These are phyloP conservation scores for Calliopum simillimum DNA, from an alignment of 2,888 invertebrate genomes.

Conservation along the genomic window DNA sequence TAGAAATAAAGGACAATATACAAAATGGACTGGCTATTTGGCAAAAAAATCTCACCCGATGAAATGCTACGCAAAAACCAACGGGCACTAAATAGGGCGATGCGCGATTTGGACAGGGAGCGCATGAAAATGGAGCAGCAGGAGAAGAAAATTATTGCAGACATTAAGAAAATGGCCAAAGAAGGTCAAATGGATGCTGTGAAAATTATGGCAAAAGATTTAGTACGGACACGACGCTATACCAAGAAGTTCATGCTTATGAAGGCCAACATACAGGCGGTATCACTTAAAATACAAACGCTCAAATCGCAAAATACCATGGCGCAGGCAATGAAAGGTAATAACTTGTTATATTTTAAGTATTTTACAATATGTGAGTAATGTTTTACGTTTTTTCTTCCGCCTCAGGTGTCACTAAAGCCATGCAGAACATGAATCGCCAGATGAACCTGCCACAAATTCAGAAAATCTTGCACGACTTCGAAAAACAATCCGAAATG, in stretches of 20 bases:
- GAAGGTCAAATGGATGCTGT: constrained; percentile 99
- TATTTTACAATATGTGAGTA: too few species aligned
- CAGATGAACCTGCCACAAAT: constrained; percentile 98
- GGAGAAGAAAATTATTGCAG: constrained; percentile 97
- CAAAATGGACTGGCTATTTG: constrained; percentile 94
- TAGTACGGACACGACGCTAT: constrained; percentile 94
- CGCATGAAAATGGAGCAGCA: constrained; percentile 96
- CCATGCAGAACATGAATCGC: constrained; percentile 98
- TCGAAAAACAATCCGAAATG: constrained; percentile 99
- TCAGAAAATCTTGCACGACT: constrained; percentile 96
- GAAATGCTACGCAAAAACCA: constrained; percentile 99
- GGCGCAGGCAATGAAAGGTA: constrained; percentile 97
- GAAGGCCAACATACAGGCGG: constrained; percentile 99
- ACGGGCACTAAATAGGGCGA: constrained; percentile 96
- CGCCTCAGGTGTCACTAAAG: constrained; percentile 84
- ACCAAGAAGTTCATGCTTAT: constrained; percentile 99
- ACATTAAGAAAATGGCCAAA: constrained; percentile 99
- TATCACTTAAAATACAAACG: constrained; percentile 97
- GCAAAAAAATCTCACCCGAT: constrained; percentile 95
- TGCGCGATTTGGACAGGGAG: constrained; percentile 96
- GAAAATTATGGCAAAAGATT: constrained; percentile 99
- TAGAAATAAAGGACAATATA: neutral
- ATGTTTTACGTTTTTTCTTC: too few species aligned
- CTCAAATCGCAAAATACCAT: constrained; percentile 98
- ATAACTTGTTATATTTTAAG: neutral